Conservation (phyloP, 2,888 invertebrate genomes). For the Ophioninae sp. region DNA sequence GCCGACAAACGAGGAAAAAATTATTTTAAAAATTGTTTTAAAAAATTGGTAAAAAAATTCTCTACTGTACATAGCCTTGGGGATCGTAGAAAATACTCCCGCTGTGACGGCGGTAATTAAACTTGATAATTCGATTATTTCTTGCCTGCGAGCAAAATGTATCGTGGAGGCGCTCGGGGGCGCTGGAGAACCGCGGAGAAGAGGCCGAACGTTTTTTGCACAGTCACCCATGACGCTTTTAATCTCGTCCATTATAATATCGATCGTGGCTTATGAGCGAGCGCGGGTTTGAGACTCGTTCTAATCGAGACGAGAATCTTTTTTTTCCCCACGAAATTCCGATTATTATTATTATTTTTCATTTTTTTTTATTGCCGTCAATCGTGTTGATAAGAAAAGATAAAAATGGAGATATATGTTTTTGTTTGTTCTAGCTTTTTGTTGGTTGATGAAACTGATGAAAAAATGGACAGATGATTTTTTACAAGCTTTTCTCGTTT, state of each 20-base stretch:
- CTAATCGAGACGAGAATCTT: not conserved
- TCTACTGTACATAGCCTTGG: not conserved
- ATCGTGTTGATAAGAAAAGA: not conserved
- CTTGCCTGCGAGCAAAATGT: constrained; percentile 32
- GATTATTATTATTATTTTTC: not conserved
- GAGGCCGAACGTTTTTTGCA: constrained; percentile 17
- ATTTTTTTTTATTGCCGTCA: not conserved
- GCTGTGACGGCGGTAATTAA: constrained; percentile 48
- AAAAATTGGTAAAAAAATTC: not conserved
- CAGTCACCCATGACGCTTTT: constrained; percentile 29
- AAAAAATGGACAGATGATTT: not conserved
- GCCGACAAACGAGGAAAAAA: not conserved
- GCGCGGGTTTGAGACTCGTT: not conserved
- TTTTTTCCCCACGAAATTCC: not conserved
- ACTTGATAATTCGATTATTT: constrained; percentile 55
- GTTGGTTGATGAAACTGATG: not conserved
- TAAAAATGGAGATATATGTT: not conserved
- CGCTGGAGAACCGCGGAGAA: not conserved
- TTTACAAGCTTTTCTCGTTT: not conserved
- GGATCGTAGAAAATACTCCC: constrained; percentile 28
- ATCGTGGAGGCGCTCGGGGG: not conserved
- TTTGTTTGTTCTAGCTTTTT: not conserved
- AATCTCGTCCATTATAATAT: constrained; percentile 22
- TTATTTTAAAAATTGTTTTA: constrained; percentile 1
- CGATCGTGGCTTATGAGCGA: not conserved